phyloP scores from a whole-genome alignment of 2,888 invertebrate species.

The Charanyca ferruginea region DNA sequence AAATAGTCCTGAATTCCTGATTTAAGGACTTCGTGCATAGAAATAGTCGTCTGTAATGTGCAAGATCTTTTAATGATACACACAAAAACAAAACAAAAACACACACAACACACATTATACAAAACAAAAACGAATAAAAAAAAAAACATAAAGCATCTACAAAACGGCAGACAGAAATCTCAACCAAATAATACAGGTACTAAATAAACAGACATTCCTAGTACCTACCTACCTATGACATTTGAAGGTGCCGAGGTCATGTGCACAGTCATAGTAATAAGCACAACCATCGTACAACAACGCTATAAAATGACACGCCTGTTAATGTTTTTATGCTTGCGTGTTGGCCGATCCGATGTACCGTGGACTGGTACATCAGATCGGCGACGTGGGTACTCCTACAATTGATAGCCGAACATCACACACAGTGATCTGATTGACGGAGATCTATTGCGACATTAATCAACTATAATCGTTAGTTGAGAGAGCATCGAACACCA shows the following conservation, averaged over 20 bases:
- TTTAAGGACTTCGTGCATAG: no score
- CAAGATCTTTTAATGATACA: no score
- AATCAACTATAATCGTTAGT: conserved; percentile 72
- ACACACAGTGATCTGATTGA: conserved; percentile 71
- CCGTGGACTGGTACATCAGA: no score
- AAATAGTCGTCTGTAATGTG: no score
- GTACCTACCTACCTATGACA: conserved; percentile 19
- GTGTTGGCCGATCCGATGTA: conserved; percentile 63
- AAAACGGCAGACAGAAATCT: conserved; percentile 6
- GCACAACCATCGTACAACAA: conserved; percentile 49
- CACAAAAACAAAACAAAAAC: no score
- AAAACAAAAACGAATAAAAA: conserved; percentile 9
- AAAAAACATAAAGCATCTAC: conserved; percentile 7
- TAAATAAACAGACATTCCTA: conserved; percentile 30
- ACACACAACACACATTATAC: neutral
- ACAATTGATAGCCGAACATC: conserved; percentile 74
- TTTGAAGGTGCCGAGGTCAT: conserved; percentile 60
- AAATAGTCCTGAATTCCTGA: no score
- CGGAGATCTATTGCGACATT: conserved; percentile 77
- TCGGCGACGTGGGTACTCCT: conserved; percentile 61
- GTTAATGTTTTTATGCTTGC: conserved; percentile 61
- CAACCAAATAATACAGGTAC: conserved; percentile 7
- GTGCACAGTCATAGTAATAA: conserved; percentile 65
- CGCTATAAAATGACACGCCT: conserved; percentile 62
- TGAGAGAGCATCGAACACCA: conserved; percentile 55